Percentiles rank a stretch among this genome's conserved stretches.
Conservation (phyloP, 2,888 invertebrate genomes). For the Hemicrepidius hirtus region DNA sequence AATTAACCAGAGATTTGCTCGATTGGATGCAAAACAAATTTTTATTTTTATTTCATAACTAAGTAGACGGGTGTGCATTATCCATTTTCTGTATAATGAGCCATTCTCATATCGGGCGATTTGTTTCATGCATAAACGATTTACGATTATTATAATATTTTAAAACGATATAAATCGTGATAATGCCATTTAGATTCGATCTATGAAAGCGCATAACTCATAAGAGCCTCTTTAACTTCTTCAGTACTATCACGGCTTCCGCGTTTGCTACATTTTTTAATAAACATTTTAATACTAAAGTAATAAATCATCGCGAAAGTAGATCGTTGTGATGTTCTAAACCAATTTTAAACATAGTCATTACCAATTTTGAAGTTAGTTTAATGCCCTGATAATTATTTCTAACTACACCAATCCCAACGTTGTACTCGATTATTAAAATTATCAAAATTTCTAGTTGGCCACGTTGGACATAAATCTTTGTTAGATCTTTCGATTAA, state of each 20-base stretch:
- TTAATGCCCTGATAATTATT: slow-evolving; percentile 43
- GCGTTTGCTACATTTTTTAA: slow-evolving; percentile 57
- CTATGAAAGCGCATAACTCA: slow-evolving; percentile 50
- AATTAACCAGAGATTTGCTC: slow-evolving; percentile 69
- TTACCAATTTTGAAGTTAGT: slow-evolving; percentile 44
- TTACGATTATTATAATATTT: slow-evolving; percentile 68
- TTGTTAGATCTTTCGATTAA: background rate
- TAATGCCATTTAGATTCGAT: slow-evolving; percentile 68
- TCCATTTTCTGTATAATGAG: slow-evolving; percentile 69
- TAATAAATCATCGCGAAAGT: slow-evolving; percentile 45
- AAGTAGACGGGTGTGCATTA: slow-evolving; percentile 65
- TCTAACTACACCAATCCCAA: slow-evolving; percentile 14
- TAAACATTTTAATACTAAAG: slow-evolving; percentile 42
- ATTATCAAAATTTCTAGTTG: slow-evolving; percentile 32
- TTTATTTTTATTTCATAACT: slow-evolving; percentile 52
- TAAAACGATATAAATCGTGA: slow-evolving; percentile 67
- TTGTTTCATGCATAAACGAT: slow-evolving; percentile 66
- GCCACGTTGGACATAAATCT: slow-evolving; percentile 10
- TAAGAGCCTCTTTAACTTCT: slow-evolving; percentile 40
- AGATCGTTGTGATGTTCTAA: slow-evolving; percentile 15
- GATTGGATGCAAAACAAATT: slow-evolving; percentile 69
- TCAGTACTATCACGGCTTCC: slow-evolving; percentile 54
- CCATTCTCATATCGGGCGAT: slow-evolving; percentile 67
- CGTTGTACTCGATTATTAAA: slow-evolving; percentile 30
- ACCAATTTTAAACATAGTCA: slow-evolving; percentile 41